Conservation (phyloP, 1,140 invertebrate species). For the Drosophila sp. region DNA sequence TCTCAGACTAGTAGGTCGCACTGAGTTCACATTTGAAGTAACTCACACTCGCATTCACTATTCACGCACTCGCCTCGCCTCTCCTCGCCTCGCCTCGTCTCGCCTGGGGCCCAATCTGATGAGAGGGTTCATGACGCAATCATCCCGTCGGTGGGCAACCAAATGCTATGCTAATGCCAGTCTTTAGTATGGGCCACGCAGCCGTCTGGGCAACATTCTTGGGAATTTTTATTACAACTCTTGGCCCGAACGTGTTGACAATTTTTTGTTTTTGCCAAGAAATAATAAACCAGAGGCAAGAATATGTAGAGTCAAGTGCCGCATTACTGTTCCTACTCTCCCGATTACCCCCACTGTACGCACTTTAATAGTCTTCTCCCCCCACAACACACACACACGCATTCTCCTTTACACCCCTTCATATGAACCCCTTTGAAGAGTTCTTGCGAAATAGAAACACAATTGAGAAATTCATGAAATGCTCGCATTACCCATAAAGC, state of each 20-base stretch:
- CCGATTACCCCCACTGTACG: not conserved
- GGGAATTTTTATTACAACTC: constrained; percentile 50
- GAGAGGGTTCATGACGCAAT: constrained; percentile 37
- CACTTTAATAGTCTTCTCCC: not conserved
- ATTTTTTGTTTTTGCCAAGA: constrained; percentile 19
- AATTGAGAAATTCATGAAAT: constrained; percentile 44
- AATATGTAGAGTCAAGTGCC: constrained; percentile 30
- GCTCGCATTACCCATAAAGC: constrained; percentile 48
- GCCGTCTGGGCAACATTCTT: constrained; percentile 47
- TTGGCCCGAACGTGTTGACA: constrained; percentile 47
- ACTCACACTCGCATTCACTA: not conserved
- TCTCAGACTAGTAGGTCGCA: constrained; percentile 14
- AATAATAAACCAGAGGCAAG: constrained; percentile 14
- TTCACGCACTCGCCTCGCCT: constrained; percentile 2
- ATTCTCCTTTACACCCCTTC: too few relatives aligned
- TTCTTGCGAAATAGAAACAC: constrained; percentile 47
- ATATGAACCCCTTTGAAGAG: not conserved
- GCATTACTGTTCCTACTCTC: not conserved
- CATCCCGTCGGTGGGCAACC: constrained; percentile 11
- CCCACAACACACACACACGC: too few relatives aligned
- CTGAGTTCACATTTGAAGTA: constrained; percentile 7
- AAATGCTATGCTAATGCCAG: constrained; percentile 43
- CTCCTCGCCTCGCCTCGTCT: too few relatives aligned
- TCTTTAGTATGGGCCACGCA: constrained; percentile 54
- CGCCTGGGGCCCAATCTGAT: not conserved